phyloP scores from a whole-genome alignment of 1,140 invertebrate species.

The Metopolophium dirhodum region DNA sequence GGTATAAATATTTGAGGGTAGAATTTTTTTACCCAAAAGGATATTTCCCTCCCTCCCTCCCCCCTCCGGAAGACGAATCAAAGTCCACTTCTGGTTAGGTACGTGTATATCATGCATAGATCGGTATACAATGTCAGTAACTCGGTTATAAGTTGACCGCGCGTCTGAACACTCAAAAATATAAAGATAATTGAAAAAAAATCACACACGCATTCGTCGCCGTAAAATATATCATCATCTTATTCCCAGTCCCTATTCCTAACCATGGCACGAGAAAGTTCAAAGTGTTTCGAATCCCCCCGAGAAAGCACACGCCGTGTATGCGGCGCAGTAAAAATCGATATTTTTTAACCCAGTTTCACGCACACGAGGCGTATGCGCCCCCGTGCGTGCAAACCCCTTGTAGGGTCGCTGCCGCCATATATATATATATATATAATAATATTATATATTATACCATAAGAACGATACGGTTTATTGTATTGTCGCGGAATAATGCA shows the following conservation, averaged over 20 bases:
- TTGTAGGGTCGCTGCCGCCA: background rate
- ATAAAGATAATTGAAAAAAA: background rate
- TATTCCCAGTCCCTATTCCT: background rate
- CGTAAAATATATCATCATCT: background rate
- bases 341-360: slow-evolving; percentile 49
- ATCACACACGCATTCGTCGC: background rate
- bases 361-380: background rate
- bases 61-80: too few species aligned
- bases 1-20: too few species aligned
- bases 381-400: background rate
- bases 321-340: background rate
- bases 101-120: too few species aligned
- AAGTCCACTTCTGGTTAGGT: too few species aligned
- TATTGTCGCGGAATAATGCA: background rate
- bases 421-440: too few species aligned
- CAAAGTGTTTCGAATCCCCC: background rate
- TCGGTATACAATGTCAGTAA: background rate
- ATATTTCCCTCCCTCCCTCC: too few species aligned
- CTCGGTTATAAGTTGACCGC: background rate
- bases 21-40: too few species aligned
- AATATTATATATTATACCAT: too few species aligned
- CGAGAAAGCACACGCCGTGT: background rate
- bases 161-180: background rate
- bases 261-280: background rate
- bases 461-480: background rate